A percentile compares a stretch with the other conserved stretches of the same genome.
Evolutionary conservation across 2,797 vertebrate species (phyloP).

Genomic region (Emys orbicularis): DNA sequence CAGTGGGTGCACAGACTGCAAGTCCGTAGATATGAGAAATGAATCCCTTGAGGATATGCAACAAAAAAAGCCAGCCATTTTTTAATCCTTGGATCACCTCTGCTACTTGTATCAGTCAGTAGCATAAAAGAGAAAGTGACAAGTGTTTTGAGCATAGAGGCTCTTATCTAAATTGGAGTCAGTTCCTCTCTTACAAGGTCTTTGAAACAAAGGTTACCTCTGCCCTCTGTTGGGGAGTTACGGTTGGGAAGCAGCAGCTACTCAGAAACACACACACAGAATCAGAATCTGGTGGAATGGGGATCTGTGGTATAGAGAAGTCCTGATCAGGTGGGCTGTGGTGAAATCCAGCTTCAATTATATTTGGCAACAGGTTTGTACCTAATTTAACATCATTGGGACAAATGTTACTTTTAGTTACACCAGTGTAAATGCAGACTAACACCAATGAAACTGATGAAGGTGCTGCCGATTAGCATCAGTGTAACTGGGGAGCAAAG

Average conservation of each 20-base stretch:
- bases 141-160: not conserved
- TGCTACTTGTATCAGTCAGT: not conserved
- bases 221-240: constrained; percentile 52
- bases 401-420: not conserved
- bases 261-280: not conserved
- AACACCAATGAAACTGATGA: not conserved
- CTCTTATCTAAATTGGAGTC: not conserved
- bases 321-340: not conserved
- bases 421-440: not conserved
- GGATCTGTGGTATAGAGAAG: not conserved
- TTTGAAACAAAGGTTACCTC: not conserved
- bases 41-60: constrained; percentile 6
- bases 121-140: not conserved
- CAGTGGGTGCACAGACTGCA: not conserved
- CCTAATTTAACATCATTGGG: not conserved
- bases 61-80: not conserved
- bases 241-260: not conserved
- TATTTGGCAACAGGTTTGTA: not conserved
- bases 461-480: not conserved
- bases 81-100: not conserved
- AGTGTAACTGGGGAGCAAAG: not conserved
- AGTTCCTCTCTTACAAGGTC: not conserved
- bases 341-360: not conserved
- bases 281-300: not conserved
- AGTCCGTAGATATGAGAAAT: not conserved